Evolutionary conservation across 1,140 invertebrate genomes (phyloP), one percentile per base, ranked within the genome.

Genomic region (Zaprionus ornatus): DNA sequence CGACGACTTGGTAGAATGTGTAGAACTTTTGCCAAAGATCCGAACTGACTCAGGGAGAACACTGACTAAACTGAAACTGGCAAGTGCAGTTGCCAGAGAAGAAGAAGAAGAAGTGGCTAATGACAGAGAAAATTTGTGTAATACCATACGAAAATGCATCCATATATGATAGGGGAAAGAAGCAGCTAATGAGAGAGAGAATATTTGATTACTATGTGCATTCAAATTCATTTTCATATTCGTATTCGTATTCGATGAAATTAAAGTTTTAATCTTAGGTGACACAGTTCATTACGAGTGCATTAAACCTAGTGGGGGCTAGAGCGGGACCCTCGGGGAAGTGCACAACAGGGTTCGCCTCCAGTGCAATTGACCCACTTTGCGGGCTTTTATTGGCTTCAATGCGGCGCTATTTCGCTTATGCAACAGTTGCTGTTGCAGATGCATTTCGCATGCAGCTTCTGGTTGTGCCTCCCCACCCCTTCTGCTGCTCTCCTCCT

Each of bases 361-460:
- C 45, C 45, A 50, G 23, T 27, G 25, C 25, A 55, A 82, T 40
- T 84, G 76, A 84, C 81, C 81, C 61, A 84, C 32, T 77, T 83
- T 10, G 70, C 66, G 42, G n/a, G 9, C 19, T 64, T 73, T 45
- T 19, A 37, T 70, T 66, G 64, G 65, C 63, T 48, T 32, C 32
- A 45, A 45, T 42, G 21, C 25, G 21, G 52, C 52, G 52, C 48
- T 35, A 70, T 64, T 69, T 50, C 45, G 45, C 79, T 87, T 87
- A 87, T 87, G 83, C 83, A 87, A 87, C 77, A 77, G 40, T 45
- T 45, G 40, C 72, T 21, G 29, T 80, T 77, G 79, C 67, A 77
- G 82, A 86, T 86, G 65, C 76, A 85, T 42, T 77, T 79, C 64
- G 66, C 54, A 35, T 56, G 25, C 25, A 27, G 54, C 60, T 56